Percentiles rank a stretch among this genome's conserved stretches.
phyloP scores from a whole-genome alignment of 2,888 invertebrate genomes.

The Hypomecis punctinalis region DNA sequence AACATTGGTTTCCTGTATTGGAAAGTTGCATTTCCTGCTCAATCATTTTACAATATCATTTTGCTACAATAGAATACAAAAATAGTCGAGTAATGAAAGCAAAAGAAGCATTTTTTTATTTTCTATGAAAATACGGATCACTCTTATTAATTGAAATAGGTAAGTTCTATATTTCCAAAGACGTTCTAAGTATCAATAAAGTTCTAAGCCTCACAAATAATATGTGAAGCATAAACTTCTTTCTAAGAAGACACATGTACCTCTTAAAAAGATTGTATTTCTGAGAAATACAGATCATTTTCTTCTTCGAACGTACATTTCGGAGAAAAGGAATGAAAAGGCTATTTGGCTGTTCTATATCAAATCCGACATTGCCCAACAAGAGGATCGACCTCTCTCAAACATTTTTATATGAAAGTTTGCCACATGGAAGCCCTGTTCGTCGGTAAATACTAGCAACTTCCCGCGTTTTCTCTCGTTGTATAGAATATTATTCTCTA shows the following conservation, averaged over 20 bases:
- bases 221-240: not conserved
- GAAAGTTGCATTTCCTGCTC: no score
- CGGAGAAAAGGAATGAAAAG: slow-evolving; percentile 4
- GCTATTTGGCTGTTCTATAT: slow-evolving; percentile 4
- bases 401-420: slow-evolving; percentile 17
- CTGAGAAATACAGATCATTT: not conserved
- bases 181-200: not conserved
- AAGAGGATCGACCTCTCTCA: slow-evolving; percentile 20
- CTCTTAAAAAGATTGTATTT: not conserved
- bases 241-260: not conserved
- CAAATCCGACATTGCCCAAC: slow-evolving; percentile 15
- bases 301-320: not conserved
- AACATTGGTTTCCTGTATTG: no score
- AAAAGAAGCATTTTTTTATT: not conserved
- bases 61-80: no score
- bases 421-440: slow-evolving; percentile 6
- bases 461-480: no score
- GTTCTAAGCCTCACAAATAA: not conserved
- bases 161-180: not conserved
- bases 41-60: no score
- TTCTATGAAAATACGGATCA: not conserved
- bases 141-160: not conserved
- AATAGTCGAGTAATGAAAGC: no score
- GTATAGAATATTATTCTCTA: no score
- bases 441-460: not conserved